Percentiles rank a stretch among this genome's conserved stretches.
These are phyloP conservation scores for Arrhamphus sclerolepis DNA, from an alignment of 2,797 vertebrate genomes.

Conservation along the genomic window DNA sequence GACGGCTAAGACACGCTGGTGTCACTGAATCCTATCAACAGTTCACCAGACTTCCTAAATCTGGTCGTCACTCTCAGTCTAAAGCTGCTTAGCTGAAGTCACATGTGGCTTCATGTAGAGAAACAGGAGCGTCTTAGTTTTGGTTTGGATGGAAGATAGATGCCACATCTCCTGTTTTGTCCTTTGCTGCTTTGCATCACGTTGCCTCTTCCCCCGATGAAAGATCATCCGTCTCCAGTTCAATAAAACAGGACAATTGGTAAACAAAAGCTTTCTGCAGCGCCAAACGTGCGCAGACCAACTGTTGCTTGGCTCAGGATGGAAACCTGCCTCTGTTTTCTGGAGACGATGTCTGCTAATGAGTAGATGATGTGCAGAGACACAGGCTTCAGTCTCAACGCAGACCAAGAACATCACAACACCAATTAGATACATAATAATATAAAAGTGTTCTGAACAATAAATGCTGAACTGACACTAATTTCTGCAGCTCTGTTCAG, in stretches of 20 bases:
- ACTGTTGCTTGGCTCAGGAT: neutral
- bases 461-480: neutral
- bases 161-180: too few species aligned
- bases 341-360: neutral
- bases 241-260: neutral
- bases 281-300: neutral
- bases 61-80: too few species aligned
- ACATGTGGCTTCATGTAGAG: too few species aligned
- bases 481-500: neutral
- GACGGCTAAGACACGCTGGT: too few species aligned
- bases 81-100: too few species aligned
- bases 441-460: neutral
- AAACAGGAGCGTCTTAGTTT: too few species aligned
- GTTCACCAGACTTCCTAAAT: too few species aligned
- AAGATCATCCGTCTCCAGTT: neutral
- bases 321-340: too few species aligned
- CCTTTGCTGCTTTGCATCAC: too few species aligned
- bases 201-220: too few species aligned
- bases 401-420: neutral
- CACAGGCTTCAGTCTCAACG: conserved; percentile 5
- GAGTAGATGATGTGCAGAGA: neutral
- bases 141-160: too few species aligned
- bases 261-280: neutral
- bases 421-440: neutral
- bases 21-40: too few species aligned